Conservation (phyloP, 2,797 vertebrate species). For the Anabas testudineus region DNA sequence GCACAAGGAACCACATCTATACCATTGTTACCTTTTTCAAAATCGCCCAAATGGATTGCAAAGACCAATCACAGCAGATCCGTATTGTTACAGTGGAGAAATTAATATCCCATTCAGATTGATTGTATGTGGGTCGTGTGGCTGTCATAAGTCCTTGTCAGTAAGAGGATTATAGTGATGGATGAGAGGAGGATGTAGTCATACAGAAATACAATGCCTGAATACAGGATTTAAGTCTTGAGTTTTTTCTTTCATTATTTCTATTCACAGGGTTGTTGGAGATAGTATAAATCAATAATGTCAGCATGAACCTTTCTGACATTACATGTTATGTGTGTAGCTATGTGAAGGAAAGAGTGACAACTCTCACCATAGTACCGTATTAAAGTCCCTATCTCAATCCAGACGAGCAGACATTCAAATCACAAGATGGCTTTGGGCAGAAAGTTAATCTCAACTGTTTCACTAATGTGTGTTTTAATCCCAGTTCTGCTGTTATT, state of each 20-base stretch:
- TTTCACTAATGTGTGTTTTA: constrained; percentile 34
- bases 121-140: constrained; percentile 55
- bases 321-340: constrained; percentile 8
- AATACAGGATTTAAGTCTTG: background rate
- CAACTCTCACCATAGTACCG: constrained; percentile 28
- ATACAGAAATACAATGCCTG: constrained; percentile 14
- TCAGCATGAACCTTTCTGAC: constrained; percentile 7
- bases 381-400: constrained; percentile 48
- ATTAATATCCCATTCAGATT: constrained; percentile 52
- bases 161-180: constrained; percentile 74
- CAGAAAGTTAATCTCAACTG: constrained; percentile 49
- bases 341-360: constrained; percentile 39
- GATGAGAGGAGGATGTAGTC: constrained; percentile 41
- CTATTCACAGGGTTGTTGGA: background rate
- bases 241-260: background rate
- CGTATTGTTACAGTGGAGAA: constrained; percentile 16
- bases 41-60: background rate
- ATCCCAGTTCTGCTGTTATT: constrained; percentile 22
- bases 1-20: background rate
- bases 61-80: background rate
- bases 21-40: background rate
- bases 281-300: background rate
- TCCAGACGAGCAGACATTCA: constrained; percentile 65
- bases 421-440: constrained; percentile 69
- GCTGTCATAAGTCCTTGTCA: constrained; percentile 43